phyloP scores from a whole-genome alignment of 2,888 invertebrate genomes.

The Lasioglossum morio region DNA sequence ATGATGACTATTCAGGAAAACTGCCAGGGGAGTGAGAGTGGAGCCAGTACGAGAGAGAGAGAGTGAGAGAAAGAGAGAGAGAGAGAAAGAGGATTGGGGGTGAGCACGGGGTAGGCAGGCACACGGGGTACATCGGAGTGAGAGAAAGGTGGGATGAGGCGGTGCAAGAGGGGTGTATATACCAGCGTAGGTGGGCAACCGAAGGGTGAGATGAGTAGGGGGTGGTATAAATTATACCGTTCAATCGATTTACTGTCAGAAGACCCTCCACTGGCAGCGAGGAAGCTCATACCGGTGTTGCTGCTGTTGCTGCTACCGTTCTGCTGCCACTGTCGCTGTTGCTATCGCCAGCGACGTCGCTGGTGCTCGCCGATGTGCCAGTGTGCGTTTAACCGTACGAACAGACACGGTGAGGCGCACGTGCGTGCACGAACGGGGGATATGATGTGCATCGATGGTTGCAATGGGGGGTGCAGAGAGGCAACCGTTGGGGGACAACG shows the following conservation, averaged over 20 bases:
- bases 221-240: slow-evolving; percentile 85
- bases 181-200: slow-evolving; percentile 70
- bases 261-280: slow-evolving; percentile 80
- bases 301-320: slow-evolving; percentile 65
- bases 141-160: slow-evolving; percentile 52
- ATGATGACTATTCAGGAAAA: slow-evolving; percentile 81
- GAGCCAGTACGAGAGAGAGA: background rate
- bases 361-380: slow-evolving; percentile 61
- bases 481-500: slow-evolving; percentile 3
- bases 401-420: slow-evolving; percentile 57
- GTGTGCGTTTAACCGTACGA: slow-evolving; percentile 69
- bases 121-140: slow-evolving; percentile 43
- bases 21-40: slow-evolving; percentile 52
- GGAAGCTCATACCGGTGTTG: slow-evolving; percentile 68
- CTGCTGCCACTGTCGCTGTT: slow-evolving; percentile 65
- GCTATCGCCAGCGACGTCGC: slow-evolving; percentile 53
- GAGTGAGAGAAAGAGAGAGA: background rate
- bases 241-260: slow-evolving; percentile 85
- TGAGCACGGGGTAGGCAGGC: slow-evolving; percentile 29
- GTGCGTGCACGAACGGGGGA: slow-evolving; percentile 62
- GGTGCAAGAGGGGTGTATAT: slow-evolving; percentile 56
- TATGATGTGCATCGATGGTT: slow-evolving; percentile 66
- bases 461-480: slow-evolving; percentile 44
- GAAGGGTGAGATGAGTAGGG: slow-evolving; percentile 75
- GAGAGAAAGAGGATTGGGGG: slow-evolving; percentile 54